phyloP scores from a whole-genome alignment of 2,797 vertebrate species.

The Pipistrellus pygmaeus region DNA sequence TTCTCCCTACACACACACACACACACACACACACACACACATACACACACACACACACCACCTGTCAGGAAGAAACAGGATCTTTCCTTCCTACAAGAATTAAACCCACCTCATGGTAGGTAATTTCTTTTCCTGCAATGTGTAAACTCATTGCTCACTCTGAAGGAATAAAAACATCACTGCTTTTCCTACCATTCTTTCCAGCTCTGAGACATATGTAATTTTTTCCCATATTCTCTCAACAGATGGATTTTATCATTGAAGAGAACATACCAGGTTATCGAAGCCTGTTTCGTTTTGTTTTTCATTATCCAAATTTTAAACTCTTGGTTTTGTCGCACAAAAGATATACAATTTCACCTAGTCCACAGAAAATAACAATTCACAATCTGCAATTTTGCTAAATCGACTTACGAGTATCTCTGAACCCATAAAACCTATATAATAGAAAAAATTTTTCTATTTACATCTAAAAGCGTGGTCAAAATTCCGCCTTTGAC shows the following conservation, averaged over 20 bases:
- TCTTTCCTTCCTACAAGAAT: neutral
- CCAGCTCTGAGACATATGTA: neutral
- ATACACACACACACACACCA: neutral
- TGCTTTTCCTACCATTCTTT: neutral
- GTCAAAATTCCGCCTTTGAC: neutral
- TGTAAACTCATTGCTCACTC: neutral
- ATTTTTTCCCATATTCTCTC: neutral
- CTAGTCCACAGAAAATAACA: neutral
- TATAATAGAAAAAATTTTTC: neutral
- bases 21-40: no score
- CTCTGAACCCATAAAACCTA: neutral
- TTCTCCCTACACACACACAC: no score
- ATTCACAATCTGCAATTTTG: neutral
- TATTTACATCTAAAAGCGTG: neutral
- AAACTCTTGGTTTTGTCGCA: conserved; percentile 11
- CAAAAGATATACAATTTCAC: conserved; percentile 19
- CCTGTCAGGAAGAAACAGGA: neutral
- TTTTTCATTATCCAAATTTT: conserved; percentile 32
- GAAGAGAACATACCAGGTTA: conserved; percentile 15
- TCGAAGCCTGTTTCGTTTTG: conserved; percentile 25
- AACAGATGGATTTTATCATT: conserved; percentile 12
- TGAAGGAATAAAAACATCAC: neutral
- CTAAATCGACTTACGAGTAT: neutral
- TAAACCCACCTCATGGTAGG: neutral
- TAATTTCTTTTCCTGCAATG: neutral